Evolutionary conservation across 2,888 invertebrate species (phyloP).

Genomic region (Lumbricus terrestris): DNA sequence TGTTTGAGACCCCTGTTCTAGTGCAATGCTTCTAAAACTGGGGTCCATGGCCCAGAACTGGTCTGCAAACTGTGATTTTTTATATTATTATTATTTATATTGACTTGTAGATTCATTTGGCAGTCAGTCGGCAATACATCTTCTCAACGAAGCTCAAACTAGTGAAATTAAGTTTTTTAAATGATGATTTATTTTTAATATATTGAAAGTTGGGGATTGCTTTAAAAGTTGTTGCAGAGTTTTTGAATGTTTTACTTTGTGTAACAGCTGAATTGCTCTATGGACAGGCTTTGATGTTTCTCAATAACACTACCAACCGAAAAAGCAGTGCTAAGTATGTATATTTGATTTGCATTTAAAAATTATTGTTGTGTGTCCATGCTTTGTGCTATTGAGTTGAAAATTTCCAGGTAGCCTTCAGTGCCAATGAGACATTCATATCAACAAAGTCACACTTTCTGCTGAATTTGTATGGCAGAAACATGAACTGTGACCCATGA

Average conservation of each 20-base stretch:
- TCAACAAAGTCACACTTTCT: neutral
- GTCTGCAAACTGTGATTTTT: too few species aligned
- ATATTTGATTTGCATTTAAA: neutral
- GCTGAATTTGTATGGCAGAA: neutral
- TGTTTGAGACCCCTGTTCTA: too few species aligned
- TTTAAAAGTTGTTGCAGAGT: neutral
- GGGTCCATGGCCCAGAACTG: too few species aligned
- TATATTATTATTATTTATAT: too few species aligned
- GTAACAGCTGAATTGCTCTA: slow-evolving; percentile 11
- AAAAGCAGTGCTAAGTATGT: slow-evolving; percentile 20
- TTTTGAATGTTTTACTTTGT: neutral
- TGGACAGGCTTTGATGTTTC: slow-evolving; percentile 17
- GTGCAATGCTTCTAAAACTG: neutral
- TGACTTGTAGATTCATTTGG: too few species aligned
- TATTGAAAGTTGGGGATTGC: neutral
- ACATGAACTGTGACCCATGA: neutral
- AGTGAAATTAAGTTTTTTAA: neutral
- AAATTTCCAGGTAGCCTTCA: neutral
- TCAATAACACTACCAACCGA: slow-evolving; percentile 13
- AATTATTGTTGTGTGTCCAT: neutral
- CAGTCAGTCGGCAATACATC: too few species aligned
- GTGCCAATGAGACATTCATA: neutral
- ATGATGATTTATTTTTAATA: neutral
- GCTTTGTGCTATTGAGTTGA: neutral
- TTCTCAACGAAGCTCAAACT: too few species aligned